A percentile compares a stretch with the other conserved stretches of the same genome.
Evolutionary conservation across 2,888 invertebrate species (phyloP).

Genomic region (Acronicta alni): DNA sequence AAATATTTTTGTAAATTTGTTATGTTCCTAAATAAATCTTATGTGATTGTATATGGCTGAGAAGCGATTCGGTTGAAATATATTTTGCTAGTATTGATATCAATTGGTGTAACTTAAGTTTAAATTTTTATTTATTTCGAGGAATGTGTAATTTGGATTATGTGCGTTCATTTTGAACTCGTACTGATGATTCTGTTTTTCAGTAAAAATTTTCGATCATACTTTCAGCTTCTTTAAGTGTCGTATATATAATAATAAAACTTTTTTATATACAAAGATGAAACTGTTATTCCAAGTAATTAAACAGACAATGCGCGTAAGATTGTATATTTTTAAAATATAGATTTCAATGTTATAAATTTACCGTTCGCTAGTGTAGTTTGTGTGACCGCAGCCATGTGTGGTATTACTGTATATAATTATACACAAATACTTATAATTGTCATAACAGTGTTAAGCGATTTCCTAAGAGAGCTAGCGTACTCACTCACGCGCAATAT

Average conservation of each 20-base stretch:
- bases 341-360: constrained; percentile 41
- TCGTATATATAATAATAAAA: constrained; percentile 45
- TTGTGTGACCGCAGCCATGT: constrained; percentile 36
- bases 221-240: constrained; percentile 50
- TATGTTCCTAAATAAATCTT: constrained; percentile 76
- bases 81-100: constrained; percentile 57
- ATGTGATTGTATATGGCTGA: constrained; percentile 60
- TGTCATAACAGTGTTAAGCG: too few relatives aligned
- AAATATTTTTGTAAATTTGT: constrained; percentile 76
- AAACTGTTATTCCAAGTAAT: constrained; percentile 53
- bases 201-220: constrained; percentile 28
- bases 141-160: constrained; percentile 24
- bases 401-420: neutral
- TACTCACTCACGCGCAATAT: too few relatives aligned
- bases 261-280: constrained; percentile 40
- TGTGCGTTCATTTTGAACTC: constrained; percentile 36
- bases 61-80: constrained; percentile 53
- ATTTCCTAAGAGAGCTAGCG: too few relatives aligned
- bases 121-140: constrained; percentile 45
- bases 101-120: constrained; percentile 57
- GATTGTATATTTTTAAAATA: constrained; percentile 56
- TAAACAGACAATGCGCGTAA: constrained; percentile 45
- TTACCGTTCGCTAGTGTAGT: constrained; percentile 58
- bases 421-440: too few relatives aligned
- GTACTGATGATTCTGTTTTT: constrained; percentile 30